Percentiles rank a stretch among this genome's conserved stretches.
phyloP scores from a whole-genome alignment of 2,888 invertebrate species.

The Lasioglossum lativentre region DNA sequence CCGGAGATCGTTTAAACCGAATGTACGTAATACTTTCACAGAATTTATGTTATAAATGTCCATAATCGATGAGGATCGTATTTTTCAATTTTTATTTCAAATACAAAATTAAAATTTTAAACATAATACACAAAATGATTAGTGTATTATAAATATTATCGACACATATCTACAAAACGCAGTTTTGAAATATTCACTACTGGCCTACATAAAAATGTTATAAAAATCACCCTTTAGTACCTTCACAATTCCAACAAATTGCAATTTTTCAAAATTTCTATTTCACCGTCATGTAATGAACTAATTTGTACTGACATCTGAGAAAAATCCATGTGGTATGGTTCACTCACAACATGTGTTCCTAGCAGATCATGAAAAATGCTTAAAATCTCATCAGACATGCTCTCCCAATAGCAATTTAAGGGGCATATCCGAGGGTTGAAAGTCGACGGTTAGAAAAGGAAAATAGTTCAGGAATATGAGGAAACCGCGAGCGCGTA shows the following conservation, averaged over 20 bases:
- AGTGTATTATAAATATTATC: no score
- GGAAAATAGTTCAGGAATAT: neutral
- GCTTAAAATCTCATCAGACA: neutral
- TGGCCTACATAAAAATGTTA: neutral
- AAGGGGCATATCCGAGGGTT: neutral
- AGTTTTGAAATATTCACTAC: neutral
- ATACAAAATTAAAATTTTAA: neutral
- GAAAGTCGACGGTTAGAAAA: neutral
- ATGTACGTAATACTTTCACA: neutral
- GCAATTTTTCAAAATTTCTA: neutral
- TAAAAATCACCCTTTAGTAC: neutral
- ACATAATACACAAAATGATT: neutral
- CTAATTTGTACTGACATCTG: neutral
- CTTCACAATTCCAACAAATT: neutral
- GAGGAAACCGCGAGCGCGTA: neutral
- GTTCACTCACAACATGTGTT: neutral
- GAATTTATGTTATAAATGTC: neutral
- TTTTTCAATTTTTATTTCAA: neutral
- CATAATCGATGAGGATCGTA: no score
- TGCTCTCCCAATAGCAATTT: neutral
- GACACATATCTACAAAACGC: no score
- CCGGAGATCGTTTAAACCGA: neutral
- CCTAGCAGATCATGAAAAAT: neutral
- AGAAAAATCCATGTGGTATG: neutral
- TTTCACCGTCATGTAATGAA: neutral